phyloP scores from a whole-genome alignment of 2,113 vertebrate genomes.

The Proterorhinus semilunaris region DNA sequence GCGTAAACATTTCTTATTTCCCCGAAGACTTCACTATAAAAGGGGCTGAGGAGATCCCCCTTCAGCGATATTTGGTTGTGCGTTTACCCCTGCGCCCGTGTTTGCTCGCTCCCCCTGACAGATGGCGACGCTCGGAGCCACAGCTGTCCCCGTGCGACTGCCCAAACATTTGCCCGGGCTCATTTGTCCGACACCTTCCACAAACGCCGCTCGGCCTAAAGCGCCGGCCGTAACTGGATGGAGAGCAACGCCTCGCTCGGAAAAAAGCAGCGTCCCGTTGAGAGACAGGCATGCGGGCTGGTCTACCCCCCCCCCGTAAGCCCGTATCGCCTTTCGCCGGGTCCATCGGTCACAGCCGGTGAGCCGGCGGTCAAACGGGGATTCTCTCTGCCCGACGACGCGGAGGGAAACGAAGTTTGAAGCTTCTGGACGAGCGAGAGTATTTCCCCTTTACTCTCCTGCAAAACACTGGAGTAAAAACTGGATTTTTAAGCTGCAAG shows the following conservation, averaged over 20 bases:
- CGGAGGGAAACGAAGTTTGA: no score
- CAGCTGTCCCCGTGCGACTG: slow-evolving; percentile 71
- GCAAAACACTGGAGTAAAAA: no score
- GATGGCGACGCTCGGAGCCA: slow-evolving; percentile 64
- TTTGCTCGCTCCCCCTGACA: slow-evolving; percentile 54
- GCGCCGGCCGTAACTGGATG: slow-evolving; percentile 61
- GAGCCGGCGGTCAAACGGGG: no score
- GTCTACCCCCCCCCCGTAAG: slow-evolving; percentile 52
- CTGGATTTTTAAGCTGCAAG: no score
- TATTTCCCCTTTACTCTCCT: no score
- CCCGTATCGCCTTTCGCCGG: slow-evolving; percentile 65
- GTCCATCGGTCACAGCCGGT: slow-evolving; percentile 57
- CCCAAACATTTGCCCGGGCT: slow-evolving; percentile 69
- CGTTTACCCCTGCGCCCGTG: not conserved
- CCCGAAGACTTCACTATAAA: no score
- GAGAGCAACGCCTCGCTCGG: slow-evolving; percentile 46
- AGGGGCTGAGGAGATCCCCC: not conserved
- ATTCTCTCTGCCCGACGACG: no score
- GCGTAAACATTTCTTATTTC: no score
- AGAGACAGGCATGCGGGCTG: slow-evolving; percentile 65
- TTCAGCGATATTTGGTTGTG: not conserved
- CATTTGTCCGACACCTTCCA: slow-evolving; percentile 72
- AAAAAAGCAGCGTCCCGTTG: slow-evolving; percentile 47
- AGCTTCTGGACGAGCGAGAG: no score
- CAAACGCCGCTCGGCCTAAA: slow-evolving; percentile 71